Evolutionary conservation across 2,888 invertebrate species (phyloP), one percentile per base, ranked within the genome.

Genomic region (Tetragnatha montana): DNA sequence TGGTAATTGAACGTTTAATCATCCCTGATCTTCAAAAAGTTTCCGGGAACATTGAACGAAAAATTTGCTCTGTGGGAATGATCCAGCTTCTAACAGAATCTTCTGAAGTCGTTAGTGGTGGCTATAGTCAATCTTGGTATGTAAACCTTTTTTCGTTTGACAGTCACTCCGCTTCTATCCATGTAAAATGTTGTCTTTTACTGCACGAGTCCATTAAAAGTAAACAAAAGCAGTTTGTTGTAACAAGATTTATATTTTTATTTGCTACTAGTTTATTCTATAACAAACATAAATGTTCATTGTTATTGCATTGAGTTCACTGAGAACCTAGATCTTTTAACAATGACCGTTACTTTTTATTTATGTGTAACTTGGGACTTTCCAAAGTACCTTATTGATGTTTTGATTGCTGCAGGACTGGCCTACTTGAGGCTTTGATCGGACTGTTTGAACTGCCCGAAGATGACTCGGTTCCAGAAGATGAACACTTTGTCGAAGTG

Each of bases 1-100:
- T 99, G 98, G 97, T 99, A 82, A 93, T 98, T 91, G 98, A 99
- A 93, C 96, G 98, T 89, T 95, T 99, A 12, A 95, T 98, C 87
- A 94, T 98, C 22, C 94, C 96, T 0, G 98, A 99, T 93, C 94
- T 98, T 92, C 97, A 97, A 94, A 98, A 97, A 93, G 96, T 99
- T 17, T 95, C 95, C 14, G 97, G 97, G 1, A 94, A 95, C 79
- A 94, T 96, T 51, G 98, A 99, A 93, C 95, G 97, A 88, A 98
- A 98, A 94, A 96, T 98, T 91, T 97, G 98, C 84, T 97, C 97
- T 0, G 96, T 98, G 69, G 99, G 99, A 85, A 95, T 98, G 92
- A 96, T 96, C 2, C 96, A 96, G 93, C 94, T 99, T 91, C 94
- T 99, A 0, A 96, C 97, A 91, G 97, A 98, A 93, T 95, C 96